These are phyloP conservation scores for Cantharis lateralis DNA, from an alignment of 2,888 invertebrate genomes.

Conservation along the genomic window DNA sequence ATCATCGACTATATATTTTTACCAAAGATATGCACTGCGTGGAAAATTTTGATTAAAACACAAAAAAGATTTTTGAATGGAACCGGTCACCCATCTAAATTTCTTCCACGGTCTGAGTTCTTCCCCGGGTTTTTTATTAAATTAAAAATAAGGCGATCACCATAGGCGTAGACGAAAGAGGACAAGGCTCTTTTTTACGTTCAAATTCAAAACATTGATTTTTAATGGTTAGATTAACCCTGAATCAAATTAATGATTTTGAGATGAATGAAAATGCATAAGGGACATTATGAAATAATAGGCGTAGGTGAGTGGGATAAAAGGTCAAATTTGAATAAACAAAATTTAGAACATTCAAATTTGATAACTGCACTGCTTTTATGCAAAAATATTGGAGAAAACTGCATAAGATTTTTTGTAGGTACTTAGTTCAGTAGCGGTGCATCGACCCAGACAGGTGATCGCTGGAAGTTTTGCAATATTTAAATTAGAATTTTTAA, in stretches of 20 bases:
- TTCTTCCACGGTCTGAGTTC: too few relatives aligned
- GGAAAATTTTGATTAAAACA: too few relatives aligned
- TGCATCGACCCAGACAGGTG: neutral
- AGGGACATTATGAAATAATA: neutral
- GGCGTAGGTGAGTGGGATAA: neutral
- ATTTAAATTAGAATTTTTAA: neutral
- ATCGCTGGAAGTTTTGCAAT: neutral
- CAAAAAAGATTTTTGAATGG: too few relatives aligned
- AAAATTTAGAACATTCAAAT: neutral
- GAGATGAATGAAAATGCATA: neutral
- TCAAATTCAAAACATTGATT: neutral
- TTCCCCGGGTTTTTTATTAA: too few relatives aligned
- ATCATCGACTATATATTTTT: too few relatives aligned
- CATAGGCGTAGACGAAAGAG: neutral
- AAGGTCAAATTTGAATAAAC: neutral
- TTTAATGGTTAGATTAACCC: neutral
- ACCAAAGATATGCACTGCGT: too few relatives aligned
- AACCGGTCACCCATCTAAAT: too few relatives aligned
- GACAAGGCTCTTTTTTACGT: neutral
- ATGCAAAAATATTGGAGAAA: too few relatives aligned
- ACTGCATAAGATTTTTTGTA: too few relatives aligned
- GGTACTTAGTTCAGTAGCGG: neutral
- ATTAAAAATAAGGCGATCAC: neutral
- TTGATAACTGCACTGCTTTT: neutral
- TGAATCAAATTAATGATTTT: neutral